These are phyloP conservation scores for Macquaria australasica DNA, from an alignment of 2,113 vertebrate genomes.

Conservation along the genomic window DNA sequence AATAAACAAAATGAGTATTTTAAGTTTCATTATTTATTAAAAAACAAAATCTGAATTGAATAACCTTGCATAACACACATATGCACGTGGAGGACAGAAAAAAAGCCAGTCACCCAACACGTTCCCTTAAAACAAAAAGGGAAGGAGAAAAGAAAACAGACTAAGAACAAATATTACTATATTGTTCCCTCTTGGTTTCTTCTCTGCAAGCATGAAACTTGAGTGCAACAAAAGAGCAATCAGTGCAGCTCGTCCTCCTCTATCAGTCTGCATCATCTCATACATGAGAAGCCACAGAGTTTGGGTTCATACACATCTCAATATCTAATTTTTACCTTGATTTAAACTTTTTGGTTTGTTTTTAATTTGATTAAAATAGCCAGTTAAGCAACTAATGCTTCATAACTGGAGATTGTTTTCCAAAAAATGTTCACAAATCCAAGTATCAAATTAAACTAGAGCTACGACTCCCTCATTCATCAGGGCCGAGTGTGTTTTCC, in stretches of 20 bases:
- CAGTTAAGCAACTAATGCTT: neutral
- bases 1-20: slow-evolving; percentile 7
- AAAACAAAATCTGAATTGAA: slow-evolving; percentile 72
- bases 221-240: slow-evolving; percentile 42
- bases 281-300: neutral
- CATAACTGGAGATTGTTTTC: neutral
- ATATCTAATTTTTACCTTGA: neutral
- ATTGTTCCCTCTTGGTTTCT: slow-evolving; percentile 41
- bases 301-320: slow-evolving; percentile 20
- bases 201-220: slow-evolving; percentile 46
- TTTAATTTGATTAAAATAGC: neutral
- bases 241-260: slow-evolving; percentile 43
- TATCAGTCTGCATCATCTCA: neutral
- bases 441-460: slow-evolving; percentile 29
- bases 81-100: slow-evolving; percentile 67
- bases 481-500: neutral
- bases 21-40: slow-evolving; percentile 73
- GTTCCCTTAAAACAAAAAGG: slow-evolving; percentile 52
- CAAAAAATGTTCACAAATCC: slow-evolving; percentile 33
- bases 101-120: slow-evolving; percentile 58
- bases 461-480: slow-evolving; percentile 11
- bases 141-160: slow-evolving; percentile 1
- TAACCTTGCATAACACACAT: slow-evolving; percentile 77
- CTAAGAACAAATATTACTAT: slow-evolving; percentile 15
- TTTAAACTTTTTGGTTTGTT: slow-evolving; percentile 13